phyloP scores from a whole-genome alignment of 1,140 invertebrate species.

The Orchestia grillus region DNA sequence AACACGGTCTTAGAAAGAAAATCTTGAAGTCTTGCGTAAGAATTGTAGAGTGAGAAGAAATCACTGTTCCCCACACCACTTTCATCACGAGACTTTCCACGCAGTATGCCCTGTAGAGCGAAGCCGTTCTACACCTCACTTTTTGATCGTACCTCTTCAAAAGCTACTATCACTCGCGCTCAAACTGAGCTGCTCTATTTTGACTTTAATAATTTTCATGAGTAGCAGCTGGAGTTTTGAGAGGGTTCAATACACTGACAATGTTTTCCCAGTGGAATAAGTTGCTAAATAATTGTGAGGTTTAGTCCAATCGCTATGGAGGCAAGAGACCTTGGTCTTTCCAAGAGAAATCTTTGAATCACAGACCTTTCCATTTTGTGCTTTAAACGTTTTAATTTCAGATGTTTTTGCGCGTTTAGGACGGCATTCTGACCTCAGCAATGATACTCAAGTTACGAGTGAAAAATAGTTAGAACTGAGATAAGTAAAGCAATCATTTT shows the following conservation, averaged over 20 bases:
- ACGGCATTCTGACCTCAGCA: neutral
- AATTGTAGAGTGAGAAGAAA: no score
- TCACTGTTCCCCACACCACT: no score
- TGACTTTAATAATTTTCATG: neutral
- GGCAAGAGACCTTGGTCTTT: neutral
- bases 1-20: no score
- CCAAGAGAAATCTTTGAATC: neutral
- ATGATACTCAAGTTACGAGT: neutral
- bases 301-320: neutral
- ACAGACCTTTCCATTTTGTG: neutral
- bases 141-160: neutral
- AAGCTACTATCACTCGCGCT: neutral
- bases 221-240: neutral
- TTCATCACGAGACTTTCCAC: no score
- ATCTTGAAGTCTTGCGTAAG: no score
- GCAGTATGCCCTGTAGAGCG: no score
- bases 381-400: neutral
- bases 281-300: neutral
- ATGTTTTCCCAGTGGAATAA: neutral
- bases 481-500: neutral
- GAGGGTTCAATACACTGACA: neutral
- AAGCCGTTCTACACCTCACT: neutral
- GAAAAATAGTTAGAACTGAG: neutral
- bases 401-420: neutral
- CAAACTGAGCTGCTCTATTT: neutral